Evolutionary conservation across 2,113 vertebrate genomes (phyloP).

Genomic region (Silurus asotus): DNA sequence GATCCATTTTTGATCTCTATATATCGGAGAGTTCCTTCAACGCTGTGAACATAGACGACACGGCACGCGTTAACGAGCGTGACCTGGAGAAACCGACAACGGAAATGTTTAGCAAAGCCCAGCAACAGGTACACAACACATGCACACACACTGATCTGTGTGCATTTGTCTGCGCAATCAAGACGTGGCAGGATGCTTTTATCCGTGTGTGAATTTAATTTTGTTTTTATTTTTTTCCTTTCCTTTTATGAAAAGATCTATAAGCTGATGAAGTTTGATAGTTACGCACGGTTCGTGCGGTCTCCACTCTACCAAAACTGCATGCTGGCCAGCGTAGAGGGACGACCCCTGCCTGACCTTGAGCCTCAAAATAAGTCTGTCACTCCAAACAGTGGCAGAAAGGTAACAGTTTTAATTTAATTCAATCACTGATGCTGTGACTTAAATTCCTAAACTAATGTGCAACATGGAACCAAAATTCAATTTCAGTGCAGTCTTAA

Average conservation of each 20-base stretch:
- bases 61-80: conserved; percentile 78
- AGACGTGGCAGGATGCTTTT: background rate
- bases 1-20: conserved; percentile 78
- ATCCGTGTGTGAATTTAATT: too few relatives aligned
- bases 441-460: background rate
- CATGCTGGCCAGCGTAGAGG: conserved; percentile 77
- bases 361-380: conserved; percentile 47
- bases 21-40: conserved; percentile 78
- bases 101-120: conserved; percentile 80
- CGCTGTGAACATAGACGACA: conserved; percentile 82
- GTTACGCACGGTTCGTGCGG: conserved; percentile 53
- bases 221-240: background rate
- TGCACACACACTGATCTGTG: background rate
- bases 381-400: conserved; percentile 23
- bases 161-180: background rate
- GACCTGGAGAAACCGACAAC: conserved; percentile 75
- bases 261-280: conserved; percentile 62
- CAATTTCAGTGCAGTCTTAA: background rate
- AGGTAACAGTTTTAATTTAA: conserved; percentile 10
- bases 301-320: conserved; percentile 65
- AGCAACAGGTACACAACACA: conserved; percentile 74
- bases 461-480: background rate
- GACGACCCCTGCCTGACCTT: conserved; percentile 71
- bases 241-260: conserved; percentile 48
- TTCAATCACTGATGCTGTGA: background rate